Conservation (phyloP, 2,797 vertebrate genomes). For the Myotis myotis region DNA sequence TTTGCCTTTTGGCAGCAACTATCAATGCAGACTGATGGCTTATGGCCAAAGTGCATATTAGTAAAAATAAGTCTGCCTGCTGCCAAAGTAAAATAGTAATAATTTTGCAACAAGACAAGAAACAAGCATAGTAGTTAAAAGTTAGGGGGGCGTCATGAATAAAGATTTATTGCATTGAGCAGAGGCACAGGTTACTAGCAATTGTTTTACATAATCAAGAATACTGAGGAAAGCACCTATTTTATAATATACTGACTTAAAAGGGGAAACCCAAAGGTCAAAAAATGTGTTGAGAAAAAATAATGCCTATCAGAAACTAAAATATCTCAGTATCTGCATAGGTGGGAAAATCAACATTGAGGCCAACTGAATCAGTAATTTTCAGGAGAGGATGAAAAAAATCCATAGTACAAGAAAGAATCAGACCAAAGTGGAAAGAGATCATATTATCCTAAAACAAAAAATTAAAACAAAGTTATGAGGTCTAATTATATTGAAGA, state of each 20-base stretch:
- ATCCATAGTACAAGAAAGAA: not conserved
- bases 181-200: not conserved
- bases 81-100: not conserved
- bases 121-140: not conserved
- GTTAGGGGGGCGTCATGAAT: not conserved
- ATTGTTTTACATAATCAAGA: not conserved
- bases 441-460: not conserved
- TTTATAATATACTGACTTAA: not conserved
- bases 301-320: not conserved
- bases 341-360: not conserved
- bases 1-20: not conserved
- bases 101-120: not conserved
- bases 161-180: not conserved
- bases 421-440: not conserved
- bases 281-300: not conserved
- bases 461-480: not conserved
- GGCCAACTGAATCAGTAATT: not conserved
- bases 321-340: not conserved
- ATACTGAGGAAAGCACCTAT: not conserved
- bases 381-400: not conserved
- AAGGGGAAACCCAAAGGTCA: not conserved
- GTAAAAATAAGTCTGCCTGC: not conserved
- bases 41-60: not conserved
- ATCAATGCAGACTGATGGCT: not conserved
- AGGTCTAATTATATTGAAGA: not conserved